These are phyloP conservation scores for Drosophila vallismaia DNA, from an alignment of 2,888 invertebrate genomes.

Conservation along the genomic window DNA sequence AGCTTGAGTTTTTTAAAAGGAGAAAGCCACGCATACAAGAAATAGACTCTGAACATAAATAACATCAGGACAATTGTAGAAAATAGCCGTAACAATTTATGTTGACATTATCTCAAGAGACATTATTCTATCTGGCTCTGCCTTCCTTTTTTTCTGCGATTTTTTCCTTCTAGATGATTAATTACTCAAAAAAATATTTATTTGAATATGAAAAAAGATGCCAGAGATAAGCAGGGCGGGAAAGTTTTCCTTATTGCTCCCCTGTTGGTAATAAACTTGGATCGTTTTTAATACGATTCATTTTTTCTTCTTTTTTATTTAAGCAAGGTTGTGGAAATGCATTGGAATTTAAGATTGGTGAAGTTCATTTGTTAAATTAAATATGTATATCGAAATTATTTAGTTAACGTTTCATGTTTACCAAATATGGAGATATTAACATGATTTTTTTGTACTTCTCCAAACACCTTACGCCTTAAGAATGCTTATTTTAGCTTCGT, in stretches of 20 bases:
- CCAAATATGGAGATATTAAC: too few species aligned
- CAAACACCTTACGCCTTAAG: not conserved
- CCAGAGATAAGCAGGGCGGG: constrained; percentile 52
- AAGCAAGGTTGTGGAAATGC: not conserved
- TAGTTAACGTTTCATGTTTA: too few species aligned
- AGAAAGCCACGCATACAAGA: not conserved
- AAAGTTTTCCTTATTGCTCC: constrained; percentile 67
- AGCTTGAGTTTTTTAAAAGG: constrained; percentile 28
- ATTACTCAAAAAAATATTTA: constrained; percentile 57
- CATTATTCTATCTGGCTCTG: constrained; percentile 58
- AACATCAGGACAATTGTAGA: constrained; percentile 81
- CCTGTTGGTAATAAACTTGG: constrained; percentile 65
- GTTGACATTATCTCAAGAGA: constrained; percentile 84
- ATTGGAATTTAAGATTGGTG: not conserved
- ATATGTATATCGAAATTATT: too few species aligned
- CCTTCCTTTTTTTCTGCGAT: constrained; percentile 6
- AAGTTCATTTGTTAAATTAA: not conserved
- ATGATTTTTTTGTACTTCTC: not conserved
- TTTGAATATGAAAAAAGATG: constrained; percentile 75
- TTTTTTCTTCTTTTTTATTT: not conserved
- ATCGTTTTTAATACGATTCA: constrained; percentile 58
- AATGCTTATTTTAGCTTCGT: not conserved
- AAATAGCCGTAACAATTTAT: constrained; percentile 84
- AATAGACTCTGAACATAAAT: constrained; percentile 64
- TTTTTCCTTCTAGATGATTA: constrained; percentile 59